Percentiles rank a stretch among this genome's conserved stretches.
These are phyloP conservation scores for Sclerodermus sp. DNA, from an alignment of 2,888 invertebrate genomes.

Conservation along the genomic window DNA sequence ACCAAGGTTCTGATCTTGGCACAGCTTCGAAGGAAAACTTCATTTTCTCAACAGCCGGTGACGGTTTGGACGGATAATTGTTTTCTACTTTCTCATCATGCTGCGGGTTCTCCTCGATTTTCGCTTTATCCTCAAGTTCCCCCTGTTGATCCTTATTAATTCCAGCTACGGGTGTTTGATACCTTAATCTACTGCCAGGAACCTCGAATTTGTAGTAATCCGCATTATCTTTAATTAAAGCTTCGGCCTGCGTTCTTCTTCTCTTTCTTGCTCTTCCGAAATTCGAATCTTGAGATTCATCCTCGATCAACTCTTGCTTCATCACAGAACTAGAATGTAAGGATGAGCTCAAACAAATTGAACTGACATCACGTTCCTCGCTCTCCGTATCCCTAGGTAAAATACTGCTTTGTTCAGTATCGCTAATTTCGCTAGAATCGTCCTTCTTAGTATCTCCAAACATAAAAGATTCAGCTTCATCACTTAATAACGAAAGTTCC, in stretches of 20 bases:
- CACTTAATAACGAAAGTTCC: slow-evolving; percentile 74
- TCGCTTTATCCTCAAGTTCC: slow-evolving; percentile 23
- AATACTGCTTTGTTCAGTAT: slow-evolving; percentile 55
- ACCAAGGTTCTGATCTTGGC: slow-evolving; percentile 78
- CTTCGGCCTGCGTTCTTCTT: slow-evolving; percentile 63
- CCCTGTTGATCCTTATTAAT: slow-evolving; percentile 52
- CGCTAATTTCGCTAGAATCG: slow-evolving; percentile 63
- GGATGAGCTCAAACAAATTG: slow-evolving; percentile 23
- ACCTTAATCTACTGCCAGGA: slow-evolving; percentile 57
- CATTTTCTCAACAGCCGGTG: slow-evolving; percentile 62
- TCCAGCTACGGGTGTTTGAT: slow-evolving; percentile 56
- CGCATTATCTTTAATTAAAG: slow-evolving; percentile 63
- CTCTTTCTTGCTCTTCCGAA: slow-evolving; percentile 48
- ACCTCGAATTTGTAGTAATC: slow-evolving; percentile 64
- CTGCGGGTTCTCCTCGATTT: slow-evolving; percentile 43
- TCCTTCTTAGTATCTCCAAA: slow-evolving; percentile 71
- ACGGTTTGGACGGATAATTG: slow-evolving; percentile 53
- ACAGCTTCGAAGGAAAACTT: slow-evolving; percentile 76
- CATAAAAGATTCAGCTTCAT: slow-evolving; percentile 86
- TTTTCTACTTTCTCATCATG: slow-evolving; percentile 27
- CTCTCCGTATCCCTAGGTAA: slow-evolving; percentile 51
- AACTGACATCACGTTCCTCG: slow-evolving; percentile 28
- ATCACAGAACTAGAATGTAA: slow-evolving; percentile 18
- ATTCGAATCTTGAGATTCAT: slow-evolving; percentile 49
- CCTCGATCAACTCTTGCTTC: slow-evolving; percentile 44